A percentile compares a stretch with the other conserved stretches of the same genome.
phyloP scores from a whole-genome alignment of 2,113 vertebrate genomes.

The Setophaga coronata region DNA sequence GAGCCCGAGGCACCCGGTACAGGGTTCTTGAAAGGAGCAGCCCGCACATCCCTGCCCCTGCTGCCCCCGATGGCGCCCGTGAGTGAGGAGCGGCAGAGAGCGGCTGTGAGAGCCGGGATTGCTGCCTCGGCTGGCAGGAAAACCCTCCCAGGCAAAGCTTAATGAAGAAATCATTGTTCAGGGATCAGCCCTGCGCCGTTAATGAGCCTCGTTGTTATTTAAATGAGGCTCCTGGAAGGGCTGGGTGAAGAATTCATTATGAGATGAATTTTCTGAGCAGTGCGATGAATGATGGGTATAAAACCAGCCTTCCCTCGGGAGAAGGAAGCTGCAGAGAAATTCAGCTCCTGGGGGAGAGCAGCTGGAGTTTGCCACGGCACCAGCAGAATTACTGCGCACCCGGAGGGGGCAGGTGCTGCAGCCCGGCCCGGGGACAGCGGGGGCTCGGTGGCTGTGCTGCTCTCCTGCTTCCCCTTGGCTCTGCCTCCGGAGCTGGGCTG shows the following conservation, averaged over 20 bases:
- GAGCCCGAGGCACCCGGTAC: not conserved
- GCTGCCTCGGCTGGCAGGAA: not conserved
- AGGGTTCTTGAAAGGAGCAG: fast-evolving
- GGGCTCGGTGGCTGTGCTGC: not conserved
- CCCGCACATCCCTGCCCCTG: not conserved
- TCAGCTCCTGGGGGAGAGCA: not conserved
- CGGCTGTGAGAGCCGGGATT: not conserved
- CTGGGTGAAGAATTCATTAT: not conserved
- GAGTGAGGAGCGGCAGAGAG: not conserved
- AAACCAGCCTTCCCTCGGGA: not conserved
- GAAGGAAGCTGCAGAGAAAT: not conserved
- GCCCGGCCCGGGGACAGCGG: not conserved
- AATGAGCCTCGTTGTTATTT: constrained; percentile 21
- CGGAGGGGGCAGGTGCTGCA: not conserved
- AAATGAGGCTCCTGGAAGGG: not conserved
- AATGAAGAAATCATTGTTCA: not conserved
- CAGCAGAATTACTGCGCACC: not conserved
- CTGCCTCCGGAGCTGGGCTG: not conserved
- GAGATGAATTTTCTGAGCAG: not conserved
- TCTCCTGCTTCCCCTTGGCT: not conserved
- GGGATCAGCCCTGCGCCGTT: not conserved
- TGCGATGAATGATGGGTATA: not conserved
- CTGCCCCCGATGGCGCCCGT: fast-evolving
- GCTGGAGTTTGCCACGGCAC: not conserved
- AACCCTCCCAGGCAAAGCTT: not conserved